Percentiles rank a stretch among this genome's conserved stretches.
Conservation (phyloP, 2,888 invertebrate species). For the Drosophila flavopinicola region DNA sequence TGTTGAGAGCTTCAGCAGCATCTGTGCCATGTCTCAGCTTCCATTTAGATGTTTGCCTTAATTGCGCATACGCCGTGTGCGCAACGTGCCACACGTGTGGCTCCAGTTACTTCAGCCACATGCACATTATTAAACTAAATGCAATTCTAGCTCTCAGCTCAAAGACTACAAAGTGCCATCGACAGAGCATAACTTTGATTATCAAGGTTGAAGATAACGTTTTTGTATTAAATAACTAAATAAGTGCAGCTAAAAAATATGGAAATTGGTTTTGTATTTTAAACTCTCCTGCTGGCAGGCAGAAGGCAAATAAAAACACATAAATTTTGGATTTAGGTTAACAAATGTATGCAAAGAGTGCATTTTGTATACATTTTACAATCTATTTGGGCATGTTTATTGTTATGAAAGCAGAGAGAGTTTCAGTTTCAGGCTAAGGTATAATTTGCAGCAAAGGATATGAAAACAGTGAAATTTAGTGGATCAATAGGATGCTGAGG, state of each 20-base stretch:
- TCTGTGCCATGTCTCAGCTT: slow-evolving; percentile 4
- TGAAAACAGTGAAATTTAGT: no score
- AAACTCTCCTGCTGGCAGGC: no score
- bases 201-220: background rate
- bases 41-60: slow-evolving; percentile 10
- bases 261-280: no score
- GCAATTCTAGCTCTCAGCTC: background rate
- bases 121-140: slow-evolving; percentile 15
- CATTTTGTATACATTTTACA: no score
- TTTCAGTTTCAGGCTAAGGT: no score
- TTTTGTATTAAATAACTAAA: background rate
- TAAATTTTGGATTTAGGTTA: no score
- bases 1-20: slow-evolving; percentile 12
- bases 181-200: background rate
- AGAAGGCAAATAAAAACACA: no score
- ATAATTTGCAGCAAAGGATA: no score
- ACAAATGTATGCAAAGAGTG: no score
- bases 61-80: slow-evolving; percentile 46
- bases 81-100: slow-evolving; percentile 2
- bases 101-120: background rate
- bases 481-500: no score
- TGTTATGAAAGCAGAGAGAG: no score
- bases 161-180: background rate
- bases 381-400: no score
- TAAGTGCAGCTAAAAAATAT: background rate